Evolutionary conservation across 35 echinoderm and acorn worm species (phyloP).

Genomic region (Apostichopus californicus): DNA sequence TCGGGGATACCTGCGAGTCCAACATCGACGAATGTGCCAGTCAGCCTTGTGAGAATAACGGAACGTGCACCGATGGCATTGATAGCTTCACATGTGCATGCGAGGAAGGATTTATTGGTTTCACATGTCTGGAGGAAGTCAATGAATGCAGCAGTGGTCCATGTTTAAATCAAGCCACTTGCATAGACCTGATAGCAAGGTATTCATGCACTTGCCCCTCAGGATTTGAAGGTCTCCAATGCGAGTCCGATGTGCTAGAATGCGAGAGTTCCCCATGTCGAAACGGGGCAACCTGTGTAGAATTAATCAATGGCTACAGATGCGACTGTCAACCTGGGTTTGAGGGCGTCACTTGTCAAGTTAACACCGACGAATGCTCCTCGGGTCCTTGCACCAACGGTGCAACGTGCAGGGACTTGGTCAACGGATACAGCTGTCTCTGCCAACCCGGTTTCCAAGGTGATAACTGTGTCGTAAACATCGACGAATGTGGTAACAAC

Average conservation of each 20-base stretch:
- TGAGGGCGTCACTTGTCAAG: constrained; percentile 66
- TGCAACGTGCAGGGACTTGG: constrained; percentile 57
- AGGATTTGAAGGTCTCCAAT: constrained; percentile 78
- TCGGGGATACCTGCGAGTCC: constrained; percentile 19
- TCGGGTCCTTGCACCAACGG: constrained; percentile 54
- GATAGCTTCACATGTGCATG: constrained; percentile 30
- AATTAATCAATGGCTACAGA: constrained; percentile 59
- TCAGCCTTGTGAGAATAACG: constrained; percentile 54
- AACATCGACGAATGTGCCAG: constrained; percentile 55
- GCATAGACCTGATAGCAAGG: constrained; percentile 42
- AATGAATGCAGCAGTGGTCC: constrained; percentile 70
- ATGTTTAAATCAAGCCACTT: constrained; percentile 72
- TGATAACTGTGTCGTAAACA: constrained; percentile 51
- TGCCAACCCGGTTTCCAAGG: constrained; percentile 71
- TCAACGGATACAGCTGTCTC: constrained; percentile 56
- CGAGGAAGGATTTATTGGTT: constrained; percentile 23
- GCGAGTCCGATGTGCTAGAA: constrained; percentile 70
- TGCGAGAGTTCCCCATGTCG: constrained; percentile 80
- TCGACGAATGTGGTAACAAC: constrained; percentile 58
- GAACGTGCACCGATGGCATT: constrained; percentile 38
- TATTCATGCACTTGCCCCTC: constrained; percentile 71
- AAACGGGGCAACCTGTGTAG: constrained; percentile 75
- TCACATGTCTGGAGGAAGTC: constrained; percentile 17
- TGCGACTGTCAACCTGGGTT: constrained; percentile 74
- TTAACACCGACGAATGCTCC: constrained; percentile 77